Evolutionary conservation across 1,140 invertebrate species (phyloP).

Genomic region (Ceratosolen fusciceps): DNA sequence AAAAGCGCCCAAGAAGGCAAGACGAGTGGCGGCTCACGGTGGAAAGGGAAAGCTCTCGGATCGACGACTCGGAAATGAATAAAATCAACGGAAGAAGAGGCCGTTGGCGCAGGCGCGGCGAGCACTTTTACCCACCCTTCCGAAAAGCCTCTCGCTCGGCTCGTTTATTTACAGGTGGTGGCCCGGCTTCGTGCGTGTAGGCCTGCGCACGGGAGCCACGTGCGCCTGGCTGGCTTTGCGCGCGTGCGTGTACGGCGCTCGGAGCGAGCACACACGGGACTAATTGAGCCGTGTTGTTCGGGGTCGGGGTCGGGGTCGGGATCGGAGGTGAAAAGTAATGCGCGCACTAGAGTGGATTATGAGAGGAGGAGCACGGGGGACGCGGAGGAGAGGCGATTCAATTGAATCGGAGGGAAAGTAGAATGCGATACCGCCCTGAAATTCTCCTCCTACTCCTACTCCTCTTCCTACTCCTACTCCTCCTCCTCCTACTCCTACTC

Average conservation of each 20-base stretch:
- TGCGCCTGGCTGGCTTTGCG: too few relatives aligned
- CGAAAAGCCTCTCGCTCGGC: not conserved
- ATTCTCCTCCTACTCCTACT: too few relatives aligned
- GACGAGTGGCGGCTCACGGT: too few relatives aligned
- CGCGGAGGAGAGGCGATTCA: conserved; percentile 6
- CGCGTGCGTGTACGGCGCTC: not conserved
- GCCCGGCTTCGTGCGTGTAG: not conserved
- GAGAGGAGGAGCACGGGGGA: not conserved
- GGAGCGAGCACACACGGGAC: too few relatives aligned
- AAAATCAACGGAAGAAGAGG: conserved; percentile 25
- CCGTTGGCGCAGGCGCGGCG: not conserved
- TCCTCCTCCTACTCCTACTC: too few relatives aligned
- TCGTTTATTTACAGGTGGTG: conserved; percentile 8
- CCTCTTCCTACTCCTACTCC: too few relatives aligned
- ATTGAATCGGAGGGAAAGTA: not conserved
- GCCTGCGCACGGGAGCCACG: not conserved
- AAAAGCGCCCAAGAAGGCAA: too few relatives aligned
- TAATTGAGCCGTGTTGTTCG: too few relatives aligned
- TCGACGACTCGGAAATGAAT: conserved; percentile 38
- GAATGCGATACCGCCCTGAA: too few relatives aligned
- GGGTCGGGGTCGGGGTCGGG: too few relatives aligned
- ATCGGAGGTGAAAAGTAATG: not conserved
- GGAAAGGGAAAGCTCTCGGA: too few relatives aligned
- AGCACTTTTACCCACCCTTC: not conserved
- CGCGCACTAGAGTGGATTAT: not conserved